Conservation (phyloP, 2,888 invertebrate species). For the Drosophila mimica region DNA sequence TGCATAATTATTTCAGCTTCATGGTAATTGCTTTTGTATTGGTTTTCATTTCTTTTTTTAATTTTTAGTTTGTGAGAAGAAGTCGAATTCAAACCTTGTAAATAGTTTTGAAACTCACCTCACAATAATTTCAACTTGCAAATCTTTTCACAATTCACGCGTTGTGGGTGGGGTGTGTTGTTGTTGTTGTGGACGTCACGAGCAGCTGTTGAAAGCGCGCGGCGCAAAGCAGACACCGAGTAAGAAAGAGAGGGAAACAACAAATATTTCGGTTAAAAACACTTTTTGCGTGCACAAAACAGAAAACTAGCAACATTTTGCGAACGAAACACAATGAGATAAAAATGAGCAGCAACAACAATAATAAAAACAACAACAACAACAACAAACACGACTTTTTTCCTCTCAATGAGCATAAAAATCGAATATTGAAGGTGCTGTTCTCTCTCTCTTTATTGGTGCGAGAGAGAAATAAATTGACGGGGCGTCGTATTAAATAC, state of each 20-base stretch:
- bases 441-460: conserved; percentile 29
- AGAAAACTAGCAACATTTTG: conserved; percentile 9
- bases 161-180: conserved; percentile 14
- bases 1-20: conserved; percentile 26
- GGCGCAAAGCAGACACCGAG: conserved; percentile 1
- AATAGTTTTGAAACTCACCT: conserved; percentile 39
- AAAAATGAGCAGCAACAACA: conserved; percentile 27
- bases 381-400: conserved; percentile 17
- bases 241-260: conserved; percentile 25
- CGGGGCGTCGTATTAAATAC: conserved; percentile 62
- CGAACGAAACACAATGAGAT: conserved; percentile 33
- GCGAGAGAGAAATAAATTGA: conserved; percentile 17
- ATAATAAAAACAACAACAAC: conserved; percentile 17
- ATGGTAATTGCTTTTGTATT: conserved; percentile 18
- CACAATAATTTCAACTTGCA: conserved; percentile 26
- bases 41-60: not conserved
- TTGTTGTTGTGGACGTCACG: conserved; percentile 38
- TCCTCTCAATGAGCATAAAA: conserved; percentile 55
- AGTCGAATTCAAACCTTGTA: not conserved
- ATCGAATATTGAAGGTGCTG: conserved; percentile 66
- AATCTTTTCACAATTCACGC: conserved; percentile 24
- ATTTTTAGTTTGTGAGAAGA: not conserved
- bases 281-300: conserved; percentile 39
- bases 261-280: conserved; percentile 37
- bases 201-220: conserved; percentile 48